Conservation (phyloP, 2,797 vertebrate genomes). For the Spinus olivaceus region DNA sequence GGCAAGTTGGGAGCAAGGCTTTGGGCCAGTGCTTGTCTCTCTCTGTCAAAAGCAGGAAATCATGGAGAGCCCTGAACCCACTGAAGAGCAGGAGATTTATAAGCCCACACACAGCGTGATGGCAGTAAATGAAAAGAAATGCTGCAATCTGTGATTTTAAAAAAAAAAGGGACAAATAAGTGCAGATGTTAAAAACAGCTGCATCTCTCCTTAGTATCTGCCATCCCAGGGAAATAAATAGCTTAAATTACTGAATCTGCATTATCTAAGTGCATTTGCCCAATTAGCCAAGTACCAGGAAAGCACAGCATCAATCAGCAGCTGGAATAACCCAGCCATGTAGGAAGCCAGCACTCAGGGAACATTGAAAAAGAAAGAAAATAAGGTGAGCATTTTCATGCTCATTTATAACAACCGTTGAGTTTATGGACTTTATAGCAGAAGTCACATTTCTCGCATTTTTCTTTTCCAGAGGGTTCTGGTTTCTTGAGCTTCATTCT, state of each 20-base stretch:
- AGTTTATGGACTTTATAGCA: not conserved
- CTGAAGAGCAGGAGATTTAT: not conserved
- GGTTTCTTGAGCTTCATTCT: not conserved
- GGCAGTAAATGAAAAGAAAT: not conserved
- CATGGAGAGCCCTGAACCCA: not conserved
- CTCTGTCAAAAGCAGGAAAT: not conserved
- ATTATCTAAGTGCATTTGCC: fast-evolving
- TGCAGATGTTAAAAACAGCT: not conserved
- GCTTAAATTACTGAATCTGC: not conserved
- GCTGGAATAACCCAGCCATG: not conserved
- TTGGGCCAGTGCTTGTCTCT: not conserved
- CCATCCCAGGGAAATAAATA: not conserved
- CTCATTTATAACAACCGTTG: not conserved
- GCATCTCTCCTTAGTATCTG: not conserved
- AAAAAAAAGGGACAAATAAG: not conserved
- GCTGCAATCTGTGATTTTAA: not conserved
- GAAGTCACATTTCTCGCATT: not conserved
- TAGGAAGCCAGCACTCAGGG: not conserved
- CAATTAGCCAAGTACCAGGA: not conserved
- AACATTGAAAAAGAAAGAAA: not conserved
- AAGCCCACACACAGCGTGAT: not conserved
- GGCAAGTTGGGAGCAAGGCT: not conserved
- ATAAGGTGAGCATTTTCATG: not conserved
- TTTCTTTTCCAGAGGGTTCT: not conserved
- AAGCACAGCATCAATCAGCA: not conserved